Evolutionary conservation across 2,113 vertebrate species (phyloP).

Genomic region (Ariopsis seemanni): DNA sequence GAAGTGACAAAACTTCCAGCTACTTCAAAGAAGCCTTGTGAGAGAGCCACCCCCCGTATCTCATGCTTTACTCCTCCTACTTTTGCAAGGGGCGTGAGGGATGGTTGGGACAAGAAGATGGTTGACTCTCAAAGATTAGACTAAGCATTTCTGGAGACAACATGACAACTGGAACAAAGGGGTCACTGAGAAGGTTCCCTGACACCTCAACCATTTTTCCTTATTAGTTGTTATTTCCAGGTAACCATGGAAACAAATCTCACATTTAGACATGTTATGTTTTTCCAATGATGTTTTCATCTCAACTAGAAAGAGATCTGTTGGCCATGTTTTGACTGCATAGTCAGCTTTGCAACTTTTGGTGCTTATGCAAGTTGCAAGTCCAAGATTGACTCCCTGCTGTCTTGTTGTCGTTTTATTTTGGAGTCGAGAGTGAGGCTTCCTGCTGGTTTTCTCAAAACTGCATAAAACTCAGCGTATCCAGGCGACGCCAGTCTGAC

Average conservation of each 20-base stretch:
- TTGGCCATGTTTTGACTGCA: background rate
- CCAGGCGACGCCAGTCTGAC: constrained; percentile 29
- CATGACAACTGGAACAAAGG: background rate
- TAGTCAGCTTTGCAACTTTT: background rate
- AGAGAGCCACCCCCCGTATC: background rate
- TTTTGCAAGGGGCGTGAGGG: no score
- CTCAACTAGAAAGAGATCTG: background rate
- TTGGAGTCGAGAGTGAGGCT: background rate
- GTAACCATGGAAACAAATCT: background rate
- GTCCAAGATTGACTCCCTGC: background rate
- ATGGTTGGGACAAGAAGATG: background rate
- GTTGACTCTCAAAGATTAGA: background rate
- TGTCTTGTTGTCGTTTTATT: constrained; percentile 4
- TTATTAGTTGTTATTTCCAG: background rate
- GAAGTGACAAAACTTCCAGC: background rate
- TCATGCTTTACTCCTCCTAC: background rate
- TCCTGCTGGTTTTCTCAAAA: constrained; percentile 19
- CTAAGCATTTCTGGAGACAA: constrained; percentile 1
- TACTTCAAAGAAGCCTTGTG: background rate
- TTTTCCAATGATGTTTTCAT: background rate
- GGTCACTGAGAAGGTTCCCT: background rate
- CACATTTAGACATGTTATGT: background rate
- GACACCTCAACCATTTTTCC: background rate
- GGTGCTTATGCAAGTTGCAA: background rate
- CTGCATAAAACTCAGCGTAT: constrained; percentile 5